phyloP scores from a whole-genome alignment of 2,113 vertebrate genomes.

The Trematocara marginatum region DNA sequence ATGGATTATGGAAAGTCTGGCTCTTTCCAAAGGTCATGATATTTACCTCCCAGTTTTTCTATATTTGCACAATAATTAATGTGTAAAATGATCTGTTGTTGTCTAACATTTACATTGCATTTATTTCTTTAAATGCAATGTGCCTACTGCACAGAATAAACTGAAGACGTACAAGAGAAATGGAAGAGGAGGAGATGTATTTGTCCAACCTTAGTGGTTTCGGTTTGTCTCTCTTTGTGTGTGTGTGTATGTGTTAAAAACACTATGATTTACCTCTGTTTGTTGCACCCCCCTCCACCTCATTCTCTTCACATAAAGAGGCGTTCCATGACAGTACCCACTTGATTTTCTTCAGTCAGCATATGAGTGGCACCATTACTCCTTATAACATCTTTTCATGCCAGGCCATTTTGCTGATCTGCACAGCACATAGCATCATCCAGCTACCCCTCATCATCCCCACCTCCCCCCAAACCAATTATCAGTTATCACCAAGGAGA shows the following conservation, averaged over 20 bases:
- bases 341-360: constrained; percentile 47
- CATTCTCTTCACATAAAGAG: not conserved
- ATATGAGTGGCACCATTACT: constrained; percentile 61
- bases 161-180: not conserved
- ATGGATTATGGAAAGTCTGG: not conserved
- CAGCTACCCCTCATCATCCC: not conserved
- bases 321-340: constrained; percentile 15
- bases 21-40: not conserved
- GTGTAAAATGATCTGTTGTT: not conserved
- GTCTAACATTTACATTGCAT: not conserved
- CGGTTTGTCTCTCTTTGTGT: not conserved
- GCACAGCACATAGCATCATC: constrained; percentile 21
- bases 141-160: not conserved
- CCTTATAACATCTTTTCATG: constrained; percentile 38
- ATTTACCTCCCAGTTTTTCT: not conserved
- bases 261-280: not conserved
- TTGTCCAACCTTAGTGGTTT: not conserved
- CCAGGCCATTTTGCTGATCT: constrained; percentile 47
- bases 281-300: not conserved
- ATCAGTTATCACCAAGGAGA: constrained; percentile 52
- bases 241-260: not conserved
- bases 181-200: not conserved
- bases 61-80: not conserved
- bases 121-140: not conserved
- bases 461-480: constrained; percentile 37